phyloP scores from a whole-genome alignment of 2,888 invertebrate genomes.

The Stomorhina lunata region DNA sequence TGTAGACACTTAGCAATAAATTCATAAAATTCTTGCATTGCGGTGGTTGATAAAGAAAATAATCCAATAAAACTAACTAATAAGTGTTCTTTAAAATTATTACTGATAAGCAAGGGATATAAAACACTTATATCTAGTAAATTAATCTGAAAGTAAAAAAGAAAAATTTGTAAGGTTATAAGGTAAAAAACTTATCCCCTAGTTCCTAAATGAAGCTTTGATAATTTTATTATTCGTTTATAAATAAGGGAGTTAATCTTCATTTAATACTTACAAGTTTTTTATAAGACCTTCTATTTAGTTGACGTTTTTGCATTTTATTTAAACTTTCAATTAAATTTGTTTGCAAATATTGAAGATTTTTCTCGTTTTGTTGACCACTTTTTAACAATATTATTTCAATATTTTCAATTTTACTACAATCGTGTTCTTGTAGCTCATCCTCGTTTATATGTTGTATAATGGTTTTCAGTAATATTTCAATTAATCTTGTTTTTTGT shows the following conservation, averaged over 20 bases:
- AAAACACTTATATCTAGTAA: constrained; percentile 36
- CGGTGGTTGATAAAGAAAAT: neutral
- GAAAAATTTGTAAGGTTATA: neutral
- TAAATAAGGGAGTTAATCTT: too few species aligned
- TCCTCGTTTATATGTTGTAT: neutral
- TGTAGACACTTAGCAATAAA: constrained; percentile 30
- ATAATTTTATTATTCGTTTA: too few species aligned
- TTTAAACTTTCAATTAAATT: constrained; percentile 27
- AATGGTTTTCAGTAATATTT: constrained; percentile 22
- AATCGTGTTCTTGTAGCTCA: neutral
- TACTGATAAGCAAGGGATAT: neutral
- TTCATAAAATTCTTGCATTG: constrained; percentile 18
- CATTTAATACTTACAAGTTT: constrained; percentile 28
- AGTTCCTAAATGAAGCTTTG: too few species aligned
- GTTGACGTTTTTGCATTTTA: constrained; percentile 11
- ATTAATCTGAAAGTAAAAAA: constrained; percentile 35
- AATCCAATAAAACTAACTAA: constrained; percentile 10
- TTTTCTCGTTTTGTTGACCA: constrained; percentile 6
- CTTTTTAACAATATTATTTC: constrained; percentile 30
- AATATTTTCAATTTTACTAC: constrained; percentile 1
- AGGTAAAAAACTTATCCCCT: neutral
- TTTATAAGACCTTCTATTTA: neutral
- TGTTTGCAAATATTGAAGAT: constrained; percentile 22
- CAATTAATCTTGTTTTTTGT: constrained; percentile 9
- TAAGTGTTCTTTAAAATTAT: neutral